Percentiles rank a stretch among this genome's conserved stretches.
Conservation (phyloP, 1,140 invertebrate genomes). For the Lordiphosa mommai region DNA sequence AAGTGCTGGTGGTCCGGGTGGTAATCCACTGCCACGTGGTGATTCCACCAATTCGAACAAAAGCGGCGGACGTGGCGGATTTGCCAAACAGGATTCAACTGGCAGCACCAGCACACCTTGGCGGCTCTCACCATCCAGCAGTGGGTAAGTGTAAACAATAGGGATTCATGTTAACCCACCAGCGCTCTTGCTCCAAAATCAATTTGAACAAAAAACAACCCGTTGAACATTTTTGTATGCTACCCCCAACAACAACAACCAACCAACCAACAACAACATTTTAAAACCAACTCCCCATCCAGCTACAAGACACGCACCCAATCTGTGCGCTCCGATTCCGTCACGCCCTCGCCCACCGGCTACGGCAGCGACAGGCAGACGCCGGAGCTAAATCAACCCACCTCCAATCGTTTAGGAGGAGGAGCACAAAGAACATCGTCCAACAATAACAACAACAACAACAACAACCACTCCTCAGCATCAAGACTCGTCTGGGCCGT, state of each 20-base stretch:
- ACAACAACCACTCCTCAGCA: slow-evolving; percentile 18
- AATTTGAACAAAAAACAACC: slow-evolving; percentile 23
- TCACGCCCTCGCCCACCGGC: slow-evolving; percentile 87
- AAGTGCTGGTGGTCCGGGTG: slow-evolving; percentile 61
- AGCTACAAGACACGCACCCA: slow-evolving; percentile 83
- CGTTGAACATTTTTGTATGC: slow-evolving; percentile 68
- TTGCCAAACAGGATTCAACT: slow-evolving; percentile 88
- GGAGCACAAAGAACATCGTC: slow-evolving; percentile 20
- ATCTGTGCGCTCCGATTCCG: slow-evolving; percentile 86
- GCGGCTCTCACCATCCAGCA: slow-evolving; percentile 89
- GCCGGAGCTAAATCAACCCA: slow-evolving; percentile 54
- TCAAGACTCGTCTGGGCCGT: slow-evolving; percentile 89
- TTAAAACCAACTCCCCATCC: slow-evolving; percentile 25
- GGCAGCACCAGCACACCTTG: slow-evolving; percentile 85
- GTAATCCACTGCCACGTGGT: slow-evolving; percentile 79
- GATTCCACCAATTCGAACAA: slow-evolving; percentile 79
- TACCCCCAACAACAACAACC: slow-evolving; percentile 40
- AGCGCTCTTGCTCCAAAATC: slow-evolving; percentile 45
- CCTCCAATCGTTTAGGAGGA: slow-evolving; percentile 18
- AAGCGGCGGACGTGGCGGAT: slow-evolving; percentile 65
- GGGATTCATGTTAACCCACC: slow-evolving; percentile 29
- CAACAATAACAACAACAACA: slow-evolving; percentile 17
- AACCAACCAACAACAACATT: slow-evolving; percentile 40
- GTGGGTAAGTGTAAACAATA: slow-evolving; percentile 83
- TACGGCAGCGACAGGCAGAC: slow-evolving; percentile 79